A percentile compares a stretch with the other conserved stretches of the same genome.
Conservation (phyloP, 2,797 vertebrate genomes). For the Anguilla marmorata region DNA sequence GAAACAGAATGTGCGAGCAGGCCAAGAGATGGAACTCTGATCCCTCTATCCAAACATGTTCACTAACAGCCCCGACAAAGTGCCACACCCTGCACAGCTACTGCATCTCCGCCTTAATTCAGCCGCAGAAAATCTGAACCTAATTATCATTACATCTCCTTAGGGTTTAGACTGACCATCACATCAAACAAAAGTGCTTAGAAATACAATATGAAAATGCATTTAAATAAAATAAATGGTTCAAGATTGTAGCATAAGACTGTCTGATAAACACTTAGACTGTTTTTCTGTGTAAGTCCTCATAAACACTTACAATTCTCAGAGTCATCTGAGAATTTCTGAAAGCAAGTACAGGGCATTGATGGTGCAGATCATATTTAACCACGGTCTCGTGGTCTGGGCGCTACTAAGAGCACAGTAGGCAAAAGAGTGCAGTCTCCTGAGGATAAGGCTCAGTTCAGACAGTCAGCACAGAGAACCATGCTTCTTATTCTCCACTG, state of each 20-base stretch:
- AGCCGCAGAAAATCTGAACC: not conserved
- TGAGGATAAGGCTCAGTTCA: not conserved
- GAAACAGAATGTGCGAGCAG: not conserved
- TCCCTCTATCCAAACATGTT: constrained; percentile 1
- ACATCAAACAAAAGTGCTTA: not conserved
- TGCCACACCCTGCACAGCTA: not conserved
- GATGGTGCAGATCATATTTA: not conserved
- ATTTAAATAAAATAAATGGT: not conserved
- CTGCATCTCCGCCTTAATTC: not conserved
- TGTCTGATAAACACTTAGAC: not conserved
- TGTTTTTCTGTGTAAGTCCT: not conserved
- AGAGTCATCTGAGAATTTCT: not conserved
- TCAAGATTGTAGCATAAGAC: not conserved
- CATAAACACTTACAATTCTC: not conserved
- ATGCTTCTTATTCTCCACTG: not conserved
- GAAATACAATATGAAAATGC: not conserved
- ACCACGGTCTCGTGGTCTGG: not conserved
- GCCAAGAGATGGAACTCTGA: not conserved
- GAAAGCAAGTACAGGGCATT: not conserved
- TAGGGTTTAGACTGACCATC: not conserved
- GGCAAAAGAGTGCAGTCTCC: not conserved
- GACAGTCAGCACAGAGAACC: not conserved
- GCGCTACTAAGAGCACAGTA: not conserved
- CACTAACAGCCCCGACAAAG: not conserved
- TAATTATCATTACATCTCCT: constrained; percentile 3